Conservation (phyloP, 2,888 invertebrate genomes). For the Sturmia bella region DNA sequence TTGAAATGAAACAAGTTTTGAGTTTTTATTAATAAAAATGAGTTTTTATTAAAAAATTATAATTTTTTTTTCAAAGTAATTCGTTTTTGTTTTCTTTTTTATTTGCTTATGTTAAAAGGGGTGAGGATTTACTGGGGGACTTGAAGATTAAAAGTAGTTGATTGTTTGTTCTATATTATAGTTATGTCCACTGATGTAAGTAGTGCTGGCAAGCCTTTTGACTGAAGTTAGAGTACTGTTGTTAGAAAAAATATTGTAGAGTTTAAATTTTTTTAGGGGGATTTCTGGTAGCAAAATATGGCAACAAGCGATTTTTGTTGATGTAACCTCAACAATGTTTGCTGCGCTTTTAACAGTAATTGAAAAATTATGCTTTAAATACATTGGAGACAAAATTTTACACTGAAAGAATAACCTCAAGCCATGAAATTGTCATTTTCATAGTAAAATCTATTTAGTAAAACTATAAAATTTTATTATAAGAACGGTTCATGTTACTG, state of each 20-base stretch:
- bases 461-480: too few species aligned
- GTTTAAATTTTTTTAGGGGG: constrained; percentile 11
- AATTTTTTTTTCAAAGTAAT: constrained; percentile 38
- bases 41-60: constrained; percentile 68
- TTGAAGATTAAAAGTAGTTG: constrained; percentile 9
- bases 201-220: constrained; percentile 34
- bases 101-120: constrained; percentile 66
- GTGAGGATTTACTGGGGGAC: not conserved
- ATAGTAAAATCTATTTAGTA: too few species aligned
- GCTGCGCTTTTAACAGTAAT: constrained; percentile 21
- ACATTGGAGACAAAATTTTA: too few species aligned
- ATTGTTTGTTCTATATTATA: constrained; percentile 31
- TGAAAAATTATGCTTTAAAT: not conserved
- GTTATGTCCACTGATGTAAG: constrained; percentile 37
- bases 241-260: constrained; percentile 67
- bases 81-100: constrained; percentile 49
- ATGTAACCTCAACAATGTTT: too few species aligned
- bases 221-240: constrained; percentile 13
- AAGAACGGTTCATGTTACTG: too few species aligned
- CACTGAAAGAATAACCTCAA: too few species aligned
- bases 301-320: too few species aligned
- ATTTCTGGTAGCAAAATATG: not conserved
- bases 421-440: too few species aligned
- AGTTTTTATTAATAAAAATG: constrained; percentile 68
- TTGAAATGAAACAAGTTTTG: constrained; percentile 71